phyloP scores from a whole-genome alignment of 2,888 invertebrate species.

The Clepsis dumicolana region DNA sequence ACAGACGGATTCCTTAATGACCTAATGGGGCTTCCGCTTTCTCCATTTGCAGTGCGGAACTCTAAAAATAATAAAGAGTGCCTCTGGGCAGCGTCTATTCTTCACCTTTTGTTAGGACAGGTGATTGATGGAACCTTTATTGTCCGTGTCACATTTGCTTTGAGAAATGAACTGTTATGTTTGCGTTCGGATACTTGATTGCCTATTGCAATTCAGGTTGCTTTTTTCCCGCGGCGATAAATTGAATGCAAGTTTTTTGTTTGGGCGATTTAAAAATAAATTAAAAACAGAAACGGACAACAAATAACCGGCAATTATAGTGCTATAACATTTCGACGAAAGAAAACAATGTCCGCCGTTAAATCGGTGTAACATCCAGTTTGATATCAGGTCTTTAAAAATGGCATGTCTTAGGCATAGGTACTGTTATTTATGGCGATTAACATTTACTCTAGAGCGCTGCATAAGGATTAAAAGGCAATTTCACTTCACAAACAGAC shows the following conservation, averaged over 20 bases:
- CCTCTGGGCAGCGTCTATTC: conserved; percentile 72
- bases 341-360: conserved; percentile 13
- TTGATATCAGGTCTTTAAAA: conserved; percentile 22
- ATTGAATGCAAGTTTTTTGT: conserved; percentile 34
- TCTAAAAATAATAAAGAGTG: conserved; percentile 64
- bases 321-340: conserved; percentile 20
- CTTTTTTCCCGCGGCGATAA: conserved; percentile 55
- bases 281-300: conserved; percentile 22
- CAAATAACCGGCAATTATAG: conserved; percentile 27
- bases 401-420: conserved; percentile 26
- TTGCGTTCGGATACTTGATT: conserved; percentile 69
- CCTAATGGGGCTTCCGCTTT: neutral
- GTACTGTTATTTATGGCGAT: conserved; percentile 38
- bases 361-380: conserved; percentile 21
- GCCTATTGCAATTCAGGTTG: conserved; percentile 60
- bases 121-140: conserved; percentile 77
- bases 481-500: conserved; percentile 38
- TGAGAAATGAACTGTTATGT: conserved; percentile 77
- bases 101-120: conserved; percentile 71
- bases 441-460: conserved; percentile 39
- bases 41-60: conserved; percentile 43
- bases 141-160: conserved; percentile 76
- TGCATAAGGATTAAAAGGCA: conserved; percentile 39
- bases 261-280: conserved; percentile 23
- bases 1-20: neutral